Percentiles rank a stretch among this genome's conserved stretches.
Evolutionary conservation across 1,140 invertebrate species (phyloP).

Genomic region (Lepidurus couesii): DNA sequence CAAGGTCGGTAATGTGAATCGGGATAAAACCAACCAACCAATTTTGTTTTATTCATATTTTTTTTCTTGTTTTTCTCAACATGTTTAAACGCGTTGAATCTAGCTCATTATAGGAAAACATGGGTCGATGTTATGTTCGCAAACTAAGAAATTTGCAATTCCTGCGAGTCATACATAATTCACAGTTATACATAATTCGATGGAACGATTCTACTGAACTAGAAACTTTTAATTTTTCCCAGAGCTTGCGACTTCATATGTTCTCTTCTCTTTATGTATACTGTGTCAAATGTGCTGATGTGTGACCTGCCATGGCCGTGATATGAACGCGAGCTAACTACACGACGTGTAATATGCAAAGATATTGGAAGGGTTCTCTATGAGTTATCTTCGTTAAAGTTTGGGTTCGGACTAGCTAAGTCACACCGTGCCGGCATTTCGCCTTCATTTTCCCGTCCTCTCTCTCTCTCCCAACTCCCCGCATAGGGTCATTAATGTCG

Average conservation of each 20-base stretch:
- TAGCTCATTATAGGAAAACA: no score
- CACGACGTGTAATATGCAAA: constrained; percentile 11
- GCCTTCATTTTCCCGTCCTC: background rate
- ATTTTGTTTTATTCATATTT: background rate
- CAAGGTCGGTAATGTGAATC: background rate
- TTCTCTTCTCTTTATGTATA: background rate
- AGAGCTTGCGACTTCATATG: background rate
- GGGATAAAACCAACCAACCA: background rate
- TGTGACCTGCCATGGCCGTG: constrained; percentile 7
- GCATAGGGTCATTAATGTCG: constrained; percentile 17
- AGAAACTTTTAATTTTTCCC: background rate
- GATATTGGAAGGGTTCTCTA: background rate
- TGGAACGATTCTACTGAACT: background rate
- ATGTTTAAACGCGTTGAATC: no score
- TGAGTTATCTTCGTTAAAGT: constrained; percentile 14
- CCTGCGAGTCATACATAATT: no score
- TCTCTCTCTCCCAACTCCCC: background rate
- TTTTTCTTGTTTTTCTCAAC: no score
- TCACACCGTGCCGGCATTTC: background rate
- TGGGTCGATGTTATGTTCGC: no score
- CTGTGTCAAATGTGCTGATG: background rate
- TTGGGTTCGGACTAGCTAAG: background rate
- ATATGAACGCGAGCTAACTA: constrained; percentile 5
- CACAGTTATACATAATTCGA: background rate
- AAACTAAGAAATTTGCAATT: no score